Conservation (phyloP, 1,140 invertebrate species). For the Drosophila santomea region DNA sequence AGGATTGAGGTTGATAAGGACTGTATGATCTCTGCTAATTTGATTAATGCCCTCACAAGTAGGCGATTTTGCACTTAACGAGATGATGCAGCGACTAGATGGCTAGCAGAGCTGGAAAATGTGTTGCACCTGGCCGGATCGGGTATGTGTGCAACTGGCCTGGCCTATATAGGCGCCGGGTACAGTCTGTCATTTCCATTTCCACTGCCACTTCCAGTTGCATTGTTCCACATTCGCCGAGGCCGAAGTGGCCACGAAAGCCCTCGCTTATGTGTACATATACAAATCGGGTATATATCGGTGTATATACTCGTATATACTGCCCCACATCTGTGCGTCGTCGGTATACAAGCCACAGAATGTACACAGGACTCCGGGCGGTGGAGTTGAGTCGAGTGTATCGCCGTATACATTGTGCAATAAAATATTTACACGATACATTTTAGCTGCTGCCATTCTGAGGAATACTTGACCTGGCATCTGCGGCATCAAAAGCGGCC, state of each 20-base stretch:
- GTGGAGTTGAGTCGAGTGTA: conserved; percentile 11
- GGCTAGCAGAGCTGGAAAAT: neutral
- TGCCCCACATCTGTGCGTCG: conserved; percentile 1
- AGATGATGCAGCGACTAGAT: conserved; percentile 24
- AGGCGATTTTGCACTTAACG: conserved; percentile 54
- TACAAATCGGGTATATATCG: neutral
- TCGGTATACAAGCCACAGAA: conserved; percentile 20
- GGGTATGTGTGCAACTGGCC: conserved; percentile 65
- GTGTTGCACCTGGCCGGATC: conserved; percentile 4
- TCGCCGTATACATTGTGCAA: conserved; percentile 74
- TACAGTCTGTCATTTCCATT: conserved; percentile 64
- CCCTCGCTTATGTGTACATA: conserved; percentile 13
- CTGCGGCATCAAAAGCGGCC: conserved; percentile 56
- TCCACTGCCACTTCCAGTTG: conserved; percentile 56
- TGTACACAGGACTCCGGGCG: conserved; percentile 34
- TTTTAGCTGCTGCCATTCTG: conserved; percentile 49
- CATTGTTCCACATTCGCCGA: conserved; percentile 53
- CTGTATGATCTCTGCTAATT: neutral
- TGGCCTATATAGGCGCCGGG: conserved; percentile 67
- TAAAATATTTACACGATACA: conserved; percentile 79
- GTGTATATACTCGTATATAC: conserved; percentile 2
- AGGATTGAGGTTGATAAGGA: neutral
- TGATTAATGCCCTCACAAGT: neutral
- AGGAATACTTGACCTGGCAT: conserved; percentile 56
- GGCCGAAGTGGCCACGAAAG: conserved; percentile 12